phyloP scores from a whole-genome alignment of 2,113 vertebrate species.

The Prolemur simus region DNA sequence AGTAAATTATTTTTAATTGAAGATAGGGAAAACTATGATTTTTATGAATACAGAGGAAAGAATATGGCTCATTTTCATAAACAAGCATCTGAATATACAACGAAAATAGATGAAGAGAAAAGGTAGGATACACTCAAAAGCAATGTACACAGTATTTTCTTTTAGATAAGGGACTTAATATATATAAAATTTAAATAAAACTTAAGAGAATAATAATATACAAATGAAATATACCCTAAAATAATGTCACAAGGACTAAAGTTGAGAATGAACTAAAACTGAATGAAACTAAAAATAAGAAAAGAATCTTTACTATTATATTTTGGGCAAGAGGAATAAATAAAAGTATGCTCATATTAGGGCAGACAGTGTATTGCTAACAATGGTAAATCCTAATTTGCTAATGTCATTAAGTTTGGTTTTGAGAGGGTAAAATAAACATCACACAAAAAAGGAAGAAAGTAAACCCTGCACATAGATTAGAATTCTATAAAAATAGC shows the following conservation, averaged over 20 bases:
- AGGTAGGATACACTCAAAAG: neutral
- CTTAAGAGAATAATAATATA: neutral
- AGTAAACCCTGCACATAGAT: neutral
- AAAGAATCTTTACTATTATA: neutral
- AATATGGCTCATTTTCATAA: neutral
- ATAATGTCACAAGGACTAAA: neutral
- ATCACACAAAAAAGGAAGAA: neutral
- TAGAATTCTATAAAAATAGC: neutral
- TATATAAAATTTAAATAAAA: neutral
- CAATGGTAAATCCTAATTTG: neutral
- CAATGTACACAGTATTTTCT: neutral
- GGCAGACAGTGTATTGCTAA: neutral
- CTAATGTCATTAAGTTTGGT: neutral
- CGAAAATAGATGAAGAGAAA: neutral
- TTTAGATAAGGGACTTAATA: neutral
- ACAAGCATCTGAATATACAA: neutral
- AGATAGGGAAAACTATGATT: neutral
- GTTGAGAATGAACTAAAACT: neutral
- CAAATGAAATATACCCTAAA: neutral
- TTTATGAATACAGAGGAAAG: neutral
- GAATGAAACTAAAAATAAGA: neutral
- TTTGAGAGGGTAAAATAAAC: neutral
- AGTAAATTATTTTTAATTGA: constrained; percentile 10
- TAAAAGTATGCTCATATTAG: neutral
- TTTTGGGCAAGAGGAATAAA: neutral